Evolutionary conservation across 2,113 vertebrate species (phyloP), one percentile per base, ranked within the genome.

Genomic region (Malurus alboscapulatus): DNA sequence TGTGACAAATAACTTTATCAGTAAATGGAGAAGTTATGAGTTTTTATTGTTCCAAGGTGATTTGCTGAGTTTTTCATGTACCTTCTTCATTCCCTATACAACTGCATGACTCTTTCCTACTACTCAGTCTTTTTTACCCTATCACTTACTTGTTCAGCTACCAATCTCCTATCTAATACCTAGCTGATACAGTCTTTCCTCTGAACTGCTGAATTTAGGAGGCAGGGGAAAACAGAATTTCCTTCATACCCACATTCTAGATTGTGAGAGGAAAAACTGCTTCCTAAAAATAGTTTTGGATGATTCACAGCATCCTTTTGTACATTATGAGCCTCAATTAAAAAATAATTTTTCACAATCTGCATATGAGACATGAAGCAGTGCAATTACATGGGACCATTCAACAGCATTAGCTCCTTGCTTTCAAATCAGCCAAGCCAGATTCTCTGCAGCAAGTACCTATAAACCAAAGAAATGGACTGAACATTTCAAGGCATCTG

Each of bases 301-400:
- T 55, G 13, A 84, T n/a, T 59, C 32, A 34, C 20, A 38, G 21
- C 25, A 42, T 36, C 29, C 34, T 21, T 22, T 73, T 34, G 12
- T 68, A 84, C 0, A 0, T 44, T n/a, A 45, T 1, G 0, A 81
- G 7, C 14, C 24, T 62, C 71, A 62, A 32, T 8, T 84, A 48
- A 48, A 90, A 74, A 90, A 40, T 17, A 61, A 34, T 61, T 77
- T 38, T 34, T 65, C 32, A 72, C 10, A 21, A 77, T 61, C 59
- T 65, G 73, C 42, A 26, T 29, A 7, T 24, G 20, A 76, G 40
- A 38, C 11, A 1, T 22, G 42, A 69, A 69, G 27, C 15, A 77
- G 5, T 69, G 26, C 38, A 93, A 32, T 73, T 27, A 67, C 75
- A 76, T 4, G 8, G 25, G 34, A 36, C 36, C 30, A n/a, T 45